A percentile compares a stretch with the other conserved stretches of the same genome.
Evolutionary conservation across 2,797 vertebrate species (phyloP).

Genomic region (Glyptemys insculpta): DNA sequence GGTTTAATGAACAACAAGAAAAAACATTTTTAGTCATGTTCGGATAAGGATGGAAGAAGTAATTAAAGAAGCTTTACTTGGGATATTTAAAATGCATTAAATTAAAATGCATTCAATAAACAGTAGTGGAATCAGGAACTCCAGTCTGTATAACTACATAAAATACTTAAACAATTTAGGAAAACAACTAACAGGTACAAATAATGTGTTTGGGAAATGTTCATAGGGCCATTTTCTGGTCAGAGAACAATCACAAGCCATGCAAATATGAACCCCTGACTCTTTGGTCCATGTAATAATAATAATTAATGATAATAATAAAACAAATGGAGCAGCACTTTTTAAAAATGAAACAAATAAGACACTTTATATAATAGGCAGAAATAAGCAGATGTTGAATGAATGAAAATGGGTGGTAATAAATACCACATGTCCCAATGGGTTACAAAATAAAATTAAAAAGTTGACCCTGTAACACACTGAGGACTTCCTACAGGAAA

Average conservation of each 20-base stretch:
- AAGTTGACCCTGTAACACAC: background rate
- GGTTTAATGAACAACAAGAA: background rate
- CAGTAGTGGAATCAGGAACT: background rate
- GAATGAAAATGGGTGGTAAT: slow-evolving; percentile 3
- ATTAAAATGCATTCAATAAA: background rate
- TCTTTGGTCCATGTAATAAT: background rate
- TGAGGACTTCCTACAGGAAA: background rate
- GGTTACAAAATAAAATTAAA: background rate
- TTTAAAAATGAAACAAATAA: slow-evolving; percentile 3
- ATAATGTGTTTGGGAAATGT: background rate
- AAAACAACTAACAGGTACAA: background rate
- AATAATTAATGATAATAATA: background rate
- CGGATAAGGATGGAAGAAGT: background rate
- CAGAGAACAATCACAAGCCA: background rate
- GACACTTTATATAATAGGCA: background rate
- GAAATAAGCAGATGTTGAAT: background rate
- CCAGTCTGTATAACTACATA: background rate
- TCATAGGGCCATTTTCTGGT: background rate
- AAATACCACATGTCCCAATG: background rate
- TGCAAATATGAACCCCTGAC: background rate
- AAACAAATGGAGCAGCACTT: background rate
- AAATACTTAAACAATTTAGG: background rate
- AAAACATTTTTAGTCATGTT: background rate
- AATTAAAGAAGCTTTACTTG: background rate
- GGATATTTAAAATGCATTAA: slow-evolving; percentile 2